Evolutionary conservation across 2,888 invertebrate genomes (phyloP).

Genomic region (Cheiracanthium punctorium): DNA sequence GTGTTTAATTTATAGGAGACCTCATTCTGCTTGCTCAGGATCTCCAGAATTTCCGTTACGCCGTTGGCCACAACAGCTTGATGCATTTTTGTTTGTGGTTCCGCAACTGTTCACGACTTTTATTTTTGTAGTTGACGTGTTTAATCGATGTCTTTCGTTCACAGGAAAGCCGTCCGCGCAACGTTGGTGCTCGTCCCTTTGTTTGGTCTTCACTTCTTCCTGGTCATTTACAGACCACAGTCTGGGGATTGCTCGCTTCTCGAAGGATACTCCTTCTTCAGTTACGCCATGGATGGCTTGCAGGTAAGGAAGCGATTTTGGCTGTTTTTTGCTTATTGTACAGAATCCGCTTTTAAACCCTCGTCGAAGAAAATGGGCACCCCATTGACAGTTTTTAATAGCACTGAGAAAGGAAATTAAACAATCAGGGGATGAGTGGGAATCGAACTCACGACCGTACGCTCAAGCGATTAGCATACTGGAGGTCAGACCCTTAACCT

Average conservation of each 20-base stretch:
- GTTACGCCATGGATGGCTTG: conserved; percentile 77
- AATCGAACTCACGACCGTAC: too few species aligned
- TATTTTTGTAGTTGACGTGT: too few species aligned
- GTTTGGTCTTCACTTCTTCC: conserved; percentile 78
- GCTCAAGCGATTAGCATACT: too few species aligned
- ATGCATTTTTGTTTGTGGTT: not conserved
- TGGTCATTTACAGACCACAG: conserved; percentile 77
- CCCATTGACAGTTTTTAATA: too few species aligned
- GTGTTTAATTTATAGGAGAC: too few species aligned
- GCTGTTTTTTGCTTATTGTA: too few species aligned
- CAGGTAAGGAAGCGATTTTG: conserved; percentile 76
- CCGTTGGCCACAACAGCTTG: not conserved
- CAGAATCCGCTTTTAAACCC: too few species aligned
- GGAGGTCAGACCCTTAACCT: too few species aligned
- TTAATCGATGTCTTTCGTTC: conserved; percentile 43
- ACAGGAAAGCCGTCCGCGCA: conserved; percentile 78
- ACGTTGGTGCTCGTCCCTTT: conserved; percentile 78
- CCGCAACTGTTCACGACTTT: not conserved
- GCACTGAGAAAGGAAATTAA: too few species aligned
- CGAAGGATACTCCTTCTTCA: conserved; percentile 76
- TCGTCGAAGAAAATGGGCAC: too few species aligned
- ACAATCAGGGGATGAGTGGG: too few species aligned
- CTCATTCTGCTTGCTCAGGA: too few species aligned
- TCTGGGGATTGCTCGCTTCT: conserved; percentile 74
- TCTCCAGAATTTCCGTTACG: not conserved